phyloP scores from a whole-genome alignment of 2,113 vertebrate species.

The Heloderma charlesbogerti region DNA sequence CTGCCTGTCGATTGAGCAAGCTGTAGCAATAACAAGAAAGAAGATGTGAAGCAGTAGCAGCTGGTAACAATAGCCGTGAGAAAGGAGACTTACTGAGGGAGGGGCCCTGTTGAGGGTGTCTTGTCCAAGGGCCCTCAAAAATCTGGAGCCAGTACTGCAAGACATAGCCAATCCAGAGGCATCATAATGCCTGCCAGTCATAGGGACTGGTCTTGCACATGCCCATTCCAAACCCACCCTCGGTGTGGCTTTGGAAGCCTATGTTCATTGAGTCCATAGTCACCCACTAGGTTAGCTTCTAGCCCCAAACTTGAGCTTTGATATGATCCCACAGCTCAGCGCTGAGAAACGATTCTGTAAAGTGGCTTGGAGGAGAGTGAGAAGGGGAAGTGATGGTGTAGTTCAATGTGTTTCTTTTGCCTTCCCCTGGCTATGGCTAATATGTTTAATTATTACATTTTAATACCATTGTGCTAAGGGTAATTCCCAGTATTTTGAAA shows the following conservation, averaged over 20 bases:
- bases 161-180: slow-evolving; percentile 36
- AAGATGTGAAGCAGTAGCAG: too few relatives aligned
- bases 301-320: not conserved
- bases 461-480: not conserved
- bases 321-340: too few relatives aligned
- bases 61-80: too few relatives aligned
- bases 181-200: not conserved
- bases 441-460: not conserved
- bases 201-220: too few relatives aligned
- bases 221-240: not conserved
- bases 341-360: not conserved
- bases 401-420: not conserved
- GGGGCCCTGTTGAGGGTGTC: too few relatives aligned
- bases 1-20: too few relatives aligned
- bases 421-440: not conserved
- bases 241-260: not conserved
- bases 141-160: not conserved
- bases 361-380: not conserved
- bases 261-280: not conserved
- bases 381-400: not conserved
- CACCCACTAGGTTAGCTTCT: not conserved
- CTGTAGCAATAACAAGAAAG: too few relatives aligned
- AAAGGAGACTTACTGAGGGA: too few relatives aligned
- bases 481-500: fast-evolving
- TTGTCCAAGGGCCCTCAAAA: too few relatives aligned